A percentile compares a stretch with the other conserved stretches of the same genome.
phyloP scores from a whole-genome alignment of 2,888 invertebrate genomes.

The Vanessa cardui region DNA sequence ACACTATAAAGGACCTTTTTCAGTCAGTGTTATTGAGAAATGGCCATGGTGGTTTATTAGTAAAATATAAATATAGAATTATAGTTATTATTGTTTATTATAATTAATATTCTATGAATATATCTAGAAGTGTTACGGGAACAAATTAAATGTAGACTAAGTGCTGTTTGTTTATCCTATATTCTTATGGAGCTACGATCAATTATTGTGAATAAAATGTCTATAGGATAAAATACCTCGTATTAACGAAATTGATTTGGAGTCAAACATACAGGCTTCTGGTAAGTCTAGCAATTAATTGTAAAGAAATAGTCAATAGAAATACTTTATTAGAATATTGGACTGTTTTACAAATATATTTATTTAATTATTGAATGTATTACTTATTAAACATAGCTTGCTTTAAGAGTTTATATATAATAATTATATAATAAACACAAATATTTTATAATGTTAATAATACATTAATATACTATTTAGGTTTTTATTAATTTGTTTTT shows the following conservation, averaged over 20 bases:
- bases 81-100: neutral
- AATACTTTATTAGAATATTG: no score
- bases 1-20: constrained; percentile 48
- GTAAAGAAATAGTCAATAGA: neutral
- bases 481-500: no score
- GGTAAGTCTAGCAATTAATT: neutral
- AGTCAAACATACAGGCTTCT: neutral
- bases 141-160: constrained; percentile 10
- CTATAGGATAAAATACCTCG: neutral
- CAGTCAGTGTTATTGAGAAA: constrained; percentile 34
- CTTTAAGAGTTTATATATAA: no score
- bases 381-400: no score
- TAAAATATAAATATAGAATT: constrained; percentile 12
- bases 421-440: no score
- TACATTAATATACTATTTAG: no score
- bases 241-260: neutral
- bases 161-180: neutral
- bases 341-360: no score
- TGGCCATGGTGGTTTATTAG: constrained; percentile 16
- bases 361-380: no score
- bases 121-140: constrained; percentile 14
- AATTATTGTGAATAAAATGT: neutral
- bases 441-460: no score
- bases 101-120: neutral
- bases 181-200: neutral